A percentile compares a stretch with the other conserved stretches of the same genome.
phyloP scores from a whole-genome alignment of 2,113 vertebrate genomes.

The Cathartes aura region DNA sequence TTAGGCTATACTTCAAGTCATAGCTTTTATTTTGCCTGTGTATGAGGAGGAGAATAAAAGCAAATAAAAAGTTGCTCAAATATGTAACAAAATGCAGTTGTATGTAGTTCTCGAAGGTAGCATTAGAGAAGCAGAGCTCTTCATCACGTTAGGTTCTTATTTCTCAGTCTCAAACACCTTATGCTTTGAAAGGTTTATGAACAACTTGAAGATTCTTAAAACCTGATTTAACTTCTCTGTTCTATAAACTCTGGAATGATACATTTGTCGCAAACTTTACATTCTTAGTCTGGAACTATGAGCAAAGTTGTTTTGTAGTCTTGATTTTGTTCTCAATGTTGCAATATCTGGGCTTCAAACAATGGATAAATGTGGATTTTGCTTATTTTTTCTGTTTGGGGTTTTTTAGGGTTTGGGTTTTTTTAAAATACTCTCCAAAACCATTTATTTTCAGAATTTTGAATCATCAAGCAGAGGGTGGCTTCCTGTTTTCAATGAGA shows the following conservation, averaged over 20 bases:
- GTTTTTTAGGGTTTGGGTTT: not conserved
- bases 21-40: not conserved
- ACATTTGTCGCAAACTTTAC: not conserved
- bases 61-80: not conserved
- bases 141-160: not conserved
- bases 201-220: not conserved
- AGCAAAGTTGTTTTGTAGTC: not conserved
- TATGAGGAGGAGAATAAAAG: not conserved
- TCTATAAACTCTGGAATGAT: not conserved
- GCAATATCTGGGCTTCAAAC: not conserved
- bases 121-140: not conserved
- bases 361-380: not conserved
- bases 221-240: not conserved
- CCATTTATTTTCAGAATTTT: not conserved
- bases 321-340: not conserved
- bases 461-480: not conserved
- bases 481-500: not conserved
- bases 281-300: not conserved
- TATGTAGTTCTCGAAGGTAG: not conserved
- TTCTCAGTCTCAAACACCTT: not conserved
- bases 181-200: not conserved
- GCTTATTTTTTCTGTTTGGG: not conserved
- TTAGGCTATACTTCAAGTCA: not conserved
- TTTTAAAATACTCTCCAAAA: not conserved
- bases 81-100: not conserved